Conservation (phyloP, 2,113 vertebrate genomes). For the Salminus brasiliensis region DNA sequence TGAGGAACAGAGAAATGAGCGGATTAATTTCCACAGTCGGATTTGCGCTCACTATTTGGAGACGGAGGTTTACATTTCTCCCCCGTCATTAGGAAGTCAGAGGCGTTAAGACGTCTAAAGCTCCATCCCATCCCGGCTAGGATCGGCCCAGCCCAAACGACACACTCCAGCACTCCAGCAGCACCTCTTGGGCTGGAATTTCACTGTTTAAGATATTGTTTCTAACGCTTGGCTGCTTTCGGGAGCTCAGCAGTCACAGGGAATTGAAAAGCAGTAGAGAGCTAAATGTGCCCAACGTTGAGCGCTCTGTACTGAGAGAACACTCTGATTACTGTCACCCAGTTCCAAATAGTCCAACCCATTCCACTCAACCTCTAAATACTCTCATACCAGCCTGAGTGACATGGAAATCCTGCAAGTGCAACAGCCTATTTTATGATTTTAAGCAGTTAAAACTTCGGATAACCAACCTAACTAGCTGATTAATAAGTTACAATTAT, state of each 20-base stretch:
- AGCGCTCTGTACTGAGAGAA: constrained; percentile 19
- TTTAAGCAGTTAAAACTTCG: background rate
- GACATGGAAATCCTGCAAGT: background rate
- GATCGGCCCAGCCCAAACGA: constrained; percentile 3
- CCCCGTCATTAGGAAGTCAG: constrained; percentile 59
- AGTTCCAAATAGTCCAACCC: background rate
- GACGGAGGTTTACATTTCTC: constrained; percentile 62
- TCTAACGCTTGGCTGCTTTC: constrained; percentile 35
- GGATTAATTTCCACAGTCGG: constrained; percentile 65
- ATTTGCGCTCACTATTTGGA: constrained; percentile 59
- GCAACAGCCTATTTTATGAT: background rate
- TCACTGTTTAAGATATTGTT: constrained; percentile 27
- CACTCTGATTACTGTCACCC: background rate
- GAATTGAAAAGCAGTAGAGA: constrained; percentile 25
- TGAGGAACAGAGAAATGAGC: constrained; percentile 63
- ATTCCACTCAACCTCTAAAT: constrained; percentile 14
- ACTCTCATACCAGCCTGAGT: background rate
- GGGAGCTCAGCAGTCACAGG: constrained; percentile 25
- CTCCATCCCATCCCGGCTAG: constrained; percentile 12
- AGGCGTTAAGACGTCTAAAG: constrained; percentile 43
- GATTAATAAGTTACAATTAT: too few species aligned
- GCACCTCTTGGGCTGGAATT: constrained; percentile 15
- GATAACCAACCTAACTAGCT: too few species aligned
- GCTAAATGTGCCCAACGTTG: constrained; percentile 33
- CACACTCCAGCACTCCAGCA: constrained; percentile 21